Evolutionary conservation across 2,113 vertebrate genomes (phyloP), one percentile per base, ranked within the genome.

Genomic region (Dunckerocampus dactyliophorus): DNA sequence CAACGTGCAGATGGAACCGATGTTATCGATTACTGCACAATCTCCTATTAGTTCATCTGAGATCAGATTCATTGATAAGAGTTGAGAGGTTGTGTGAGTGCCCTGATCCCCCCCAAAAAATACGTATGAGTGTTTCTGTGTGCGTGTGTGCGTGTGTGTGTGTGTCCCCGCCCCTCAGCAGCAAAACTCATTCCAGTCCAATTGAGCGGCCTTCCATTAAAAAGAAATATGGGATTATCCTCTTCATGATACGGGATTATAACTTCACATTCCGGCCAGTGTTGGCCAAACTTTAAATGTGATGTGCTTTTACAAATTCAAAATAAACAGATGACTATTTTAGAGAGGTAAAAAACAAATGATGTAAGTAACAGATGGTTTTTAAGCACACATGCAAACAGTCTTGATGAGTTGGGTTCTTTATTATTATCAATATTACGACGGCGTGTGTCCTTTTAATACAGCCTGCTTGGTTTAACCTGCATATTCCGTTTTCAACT

Each of bases 201-300:
- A 53, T 24, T 62, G 62, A 63, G 64, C 64, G 64, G 55, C 72
- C 57, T 65, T 82, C 74, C 69, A 65, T n/a, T 72, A 71, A 59
- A 76, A 43, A 43, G 39, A 43, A 82, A 82, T 59, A 70, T 59
- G 72, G 82, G 83, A 85, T 87, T 83, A 85, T 81, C 84, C 68
- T 74, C 71, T 67, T 85, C 67, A 63, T 59, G 67, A 75, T 72
- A 43, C 70, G 21, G 80, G 80, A 86, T 84, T 86, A 87, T 70
- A n/a, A n/a, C 80, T 74, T 69, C 52, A 50, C 64, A 85, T 76
- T 81, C 79, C 73, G 67, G 21, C 1, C 47, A 19, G 53, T 21
- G 47, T 48, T 17, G 5, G 7, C 19, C 9, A 0, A 13, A 20
- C 3, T 51, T 24, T 24, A 24, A 13, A 51, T 21, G n/a, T 21